phyloP scores from a whole-genome alignment of 2,888 invertebrate species.

The Eristalis tenax region DNA sequence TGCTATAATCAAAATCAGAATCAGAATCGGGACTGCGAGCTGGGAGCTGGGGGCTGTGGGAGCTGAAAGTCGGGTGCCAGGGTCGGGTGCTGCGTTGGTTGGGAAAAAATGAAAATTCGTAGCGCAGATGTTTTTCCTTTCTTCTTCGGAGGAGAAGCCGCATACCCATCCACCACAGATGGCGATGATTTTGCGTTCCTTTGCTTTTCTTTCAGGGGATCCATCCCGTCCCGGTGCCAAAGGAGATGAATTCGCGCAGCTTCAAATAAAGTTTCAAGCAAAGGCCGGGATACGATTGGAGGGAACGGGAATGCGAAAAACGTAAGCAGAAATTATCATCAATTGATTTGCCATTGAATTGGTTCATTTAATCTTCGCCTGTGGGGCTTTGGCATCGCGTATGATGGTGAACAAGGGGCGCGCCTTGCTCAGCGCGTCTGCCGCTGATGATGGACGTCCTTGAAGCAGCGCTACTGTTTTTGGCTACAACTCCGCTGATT shows the following conservation, averaged over 20 bases:
- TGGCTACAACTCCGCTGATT: slow-evolving; percentile 15
- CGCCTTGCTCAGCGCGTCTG: not conserved
- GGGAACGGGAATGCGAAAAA: slow-evolving; percentile 6
- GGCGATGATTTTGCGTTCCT: not conserved
- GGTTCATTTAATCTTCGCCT: slow-evolving; percentile 71
- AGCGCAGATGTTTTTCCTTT: slow-evolving; percentile 65
- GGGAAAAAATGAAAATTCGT: slow-evolving; percentile 62
- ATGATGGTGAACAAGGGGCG: slow-evolving; percentile 2
- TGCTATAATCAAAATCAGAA: slow-evolving; percentile 70
- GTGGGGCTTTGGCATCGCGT: slow-evolving; percentile 34
- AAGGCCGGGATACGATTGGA: not conserved
- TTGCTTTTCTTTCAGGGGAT: slow-evolving; percentile 12
- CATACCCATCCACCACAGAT: not conserved
- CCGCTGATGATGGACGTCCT: slow-evolving; percentile 49
- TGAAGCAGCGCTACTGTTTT: slow-evolving; percentile 48
- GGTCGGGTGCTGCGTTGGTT: not conserved
- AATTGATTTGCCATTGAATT: slow-evolving; percentile 72
- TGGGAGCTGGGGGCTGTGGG: not conserved
- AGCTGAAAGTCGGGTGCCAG: not conserved
- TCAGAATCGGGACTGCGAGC: slow-evolving; percentile 50
- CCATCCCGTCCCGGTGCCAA: not conserved
- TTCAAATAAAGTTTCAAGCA: slow-evolving; percentile 44
- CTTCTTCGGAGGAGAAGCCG: slow-evolving; percentile 9
- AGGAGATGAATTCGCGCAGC: slow-evolving; percentile 39
- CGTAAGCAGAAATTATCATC: slow-evolving; percentile 71